These are phyloP conservation scores for Drosophila multiciliata DNA, from an alignment of 2,888 invertebrate genomes.

Conservation along the genomic window DNA sequence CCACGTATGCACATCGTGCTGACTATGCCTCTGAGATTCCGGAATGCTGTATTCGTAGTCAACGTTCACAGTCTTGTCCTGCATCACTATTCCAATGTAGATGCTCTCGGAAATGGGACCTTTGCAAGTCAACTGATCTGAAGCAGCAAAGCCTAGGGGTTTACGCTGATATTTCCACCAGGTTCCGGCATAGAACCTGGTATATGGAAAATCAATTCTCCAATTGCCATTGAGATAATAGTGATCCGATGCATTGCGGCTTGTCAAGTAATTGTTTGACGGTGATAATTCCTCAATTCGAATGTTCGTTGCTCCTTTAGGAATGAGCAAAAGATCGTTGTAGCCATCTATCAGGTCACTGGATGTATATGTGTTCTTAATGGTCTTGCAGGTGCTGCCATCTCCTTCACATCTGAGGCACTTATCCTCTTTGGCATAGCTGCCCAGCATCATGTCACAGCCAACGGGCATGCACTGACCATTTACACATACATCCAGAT, in stretches of 20 bases:
- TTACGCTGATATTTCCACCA: slow-evolving; percentile 95
- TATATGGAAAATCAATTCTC: slow-evolving; percentile 95
- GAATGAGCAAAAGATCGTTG: slow-evolving; percentile 95
- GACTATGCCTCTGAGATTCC: slow-evolving; percentile 88
- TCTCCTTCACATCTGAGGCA: slow-evolving; percentile 97
- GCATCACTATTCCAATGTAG: slow-evolving; percentile 92
- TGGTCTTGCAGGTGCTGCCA: slow-evolving; percentile 93
- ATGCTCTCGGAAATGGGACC: slow-evolving; percentile 97
- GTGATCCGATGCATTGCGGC: slow-evolving; percentile 92
- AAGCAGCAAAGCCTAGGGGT: slow-evolving; percentile 92
- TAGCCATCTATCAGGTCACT: slow-evolving; percentile 93
- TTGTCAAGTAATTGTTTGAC: slow-evolving; percentile 95
- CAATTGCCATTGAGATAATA: slow-evolving; percentile 98
- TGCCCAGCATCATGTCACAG: slow-evolving; percentile 97
- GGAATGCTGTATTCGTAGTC: slow-evolving; percentile 96
- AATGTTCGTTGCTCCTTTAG: slow-evolving; percentile 96
- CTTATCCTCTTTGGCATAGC: slow-evolving; percentile 93
- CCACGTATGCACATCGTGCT: slow-evolving; percentile 94
- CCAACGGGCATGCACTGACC: slow-evolving; percentile 97
- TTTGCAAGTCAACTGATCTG: slow-evolving; percentile 92
- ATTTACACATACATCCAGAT: slow-evolving; percentile 96
- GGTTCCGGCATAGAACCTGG: slow-evolving; percentile 91
- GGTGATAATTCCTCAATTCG: slow-evolving; percentile 90
- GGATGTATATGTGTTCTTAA: slow-evolving; percentile 89
- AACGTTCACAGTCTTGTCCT: slow-evolving; percentile 93